Percentiles rank a stretch among this genome's conserved stretches.
phyloP scores from a whole-genome alignment of 2,797 vertebrate species.

The Carcharodon carcharias region DNA sequence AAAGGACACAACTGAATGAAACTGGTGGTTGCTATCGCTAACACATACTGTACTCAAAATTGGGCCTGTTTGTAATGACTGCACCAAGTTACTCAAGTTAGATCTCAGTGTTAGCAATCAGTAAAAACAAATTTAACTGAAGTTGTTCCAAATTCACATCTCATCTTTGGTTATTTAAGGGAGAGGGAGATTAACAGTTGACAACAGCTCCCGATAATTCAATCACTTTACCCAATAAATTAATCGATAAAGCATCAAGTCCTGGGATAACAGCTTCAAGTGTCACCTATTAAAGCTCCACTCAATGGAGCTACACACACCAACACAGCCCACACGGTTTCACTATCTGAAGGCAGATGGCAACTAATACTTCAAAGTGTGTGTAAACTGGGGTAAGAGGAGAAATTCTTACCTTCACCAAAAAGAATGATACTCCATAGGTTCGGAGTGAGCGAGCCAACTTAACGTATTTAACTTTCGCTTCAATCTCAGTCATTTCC shows the following conservation, averaged over 20 bases:
- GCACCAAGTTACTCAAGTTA: not conserved
- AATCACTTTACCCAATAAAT: not conserved
- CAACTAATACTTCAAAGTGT: not conserved
- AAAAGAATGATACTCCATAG: slow-evolving; percentile 92
- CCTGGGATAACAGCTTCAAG: not conserved
- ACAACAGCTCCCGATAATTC: not conserved
- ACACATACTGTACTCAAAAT: not conserved
- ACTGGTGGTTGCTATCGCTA: not conserved
- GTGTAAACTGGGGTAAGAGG: no score
- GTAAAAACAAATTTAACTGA: not conserved
- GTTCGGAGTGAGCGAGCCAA: slow-evolving; percentile 85
- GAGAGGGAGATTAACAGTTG: not conserved
- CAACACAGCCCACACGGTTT: not conserved
- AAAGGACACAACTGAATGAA: not conserved
- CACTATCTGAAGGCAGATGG: not conserved
- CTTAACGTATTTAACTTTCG: slow-evolving; percentile 96
- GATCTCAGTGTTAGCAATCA: not conserved
- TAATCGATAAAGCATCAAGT: not conserved
- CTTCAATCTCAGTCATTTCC: slow-evolving; percentile 95
- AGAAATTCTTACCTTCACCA: slow-evolving; percentile 77
- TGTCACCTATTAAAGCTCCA: not conserved
- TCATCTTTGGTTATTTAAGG: not conserved
- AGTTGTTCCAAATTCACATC: not conserved
- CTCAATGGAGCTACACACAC: not conserved
- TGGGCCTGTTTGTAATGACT: not conserved